phyloP scores from a whole-genome alignment of 2,113 vertebrate species.

The Gymnogyps californianus region DNA sequence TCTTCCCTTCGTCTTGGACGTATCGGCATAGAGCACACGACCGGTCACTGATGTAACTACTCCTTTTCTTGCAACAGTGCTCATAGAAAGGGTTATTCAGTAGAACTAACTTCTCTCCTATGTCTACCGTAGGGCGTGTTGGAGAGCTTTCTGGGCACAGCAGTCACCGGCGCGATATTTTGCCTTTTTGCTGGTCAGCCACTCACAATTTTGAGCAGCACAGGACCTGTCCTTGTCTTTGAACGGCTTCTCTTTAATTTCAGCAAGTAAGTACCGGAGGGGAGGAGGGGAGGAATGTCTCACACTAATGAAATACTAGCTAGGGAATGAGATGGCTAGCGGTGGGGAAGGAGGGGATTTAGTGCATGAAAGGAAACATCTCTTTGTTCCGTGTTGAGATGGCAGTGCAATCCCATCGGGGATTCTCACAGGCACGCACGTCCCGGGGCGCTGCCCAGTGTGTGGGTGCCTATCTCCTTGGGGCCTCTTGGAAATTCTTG shows the following conservation, averaged over 20 bases:
- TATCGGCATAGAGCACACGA: fast-evolving
- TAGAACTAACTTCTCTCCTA: background rate
- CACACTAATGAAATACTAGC: background rate
- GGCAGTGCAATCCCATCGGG: background rate
- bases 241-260: constrained; percentile 96
- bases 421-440: background rate
- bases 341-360: background rate
- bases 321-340: background rate
- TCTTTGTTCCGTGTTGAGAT: background rate
- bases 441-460: background rate
- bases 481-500: background rate
- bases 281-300: background rate
- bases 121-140: constrained; percentile 84
- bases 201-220: constrained; percentile 96
- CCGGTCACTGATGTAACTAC: fast-evolving
- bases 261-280: constrained; percentile 82
- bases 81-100: fast-evolving
- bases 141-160: constrained; percentile 97
- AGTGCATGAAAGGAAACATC: background rate
- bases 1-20: fast-evolving
- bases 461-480: background rate
- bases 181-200: constrained; percentile 93
- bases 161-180: constrained; percentile 87
- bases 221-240: constrained; percentile 95
- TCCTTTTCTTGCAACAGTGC: fast-evolving